These are phyloP conservation scores for Ictalurus punctatus DNA, from an alignment of 2,113 vertebrate species.

Conservation along the genomic window DNA sequence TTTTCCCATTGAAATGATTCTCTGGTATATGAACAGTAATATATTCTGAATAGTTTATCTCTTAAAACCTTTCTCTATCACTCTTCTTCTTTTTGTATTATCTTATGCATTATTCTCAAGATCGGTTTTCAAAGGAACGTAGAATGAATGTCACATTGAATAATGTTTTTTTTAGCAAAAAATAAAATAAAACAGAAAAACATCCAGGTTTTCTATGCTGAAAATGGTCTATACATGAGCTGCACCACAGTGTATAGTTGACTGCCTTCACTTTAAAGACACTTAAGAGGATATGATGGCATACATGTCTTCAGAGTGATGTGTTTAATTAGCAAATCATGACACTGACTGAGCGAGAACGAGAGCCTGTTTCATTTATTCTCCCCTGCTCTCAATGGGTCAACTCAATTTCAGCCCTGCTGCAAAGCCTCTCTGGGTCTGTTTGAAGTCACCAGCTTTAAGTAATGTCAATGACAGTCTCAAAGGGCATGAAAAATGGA, in stretches of 20 bases:
- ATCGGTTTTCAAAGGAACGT: not conserved
- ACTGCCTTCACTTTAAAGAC: conserved; percentile 53
- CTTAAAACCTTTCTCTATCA: not conserved
- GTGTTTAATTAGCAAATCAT: conserved; percentile 68
- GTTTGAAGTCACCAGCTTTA: conserved; percentile 62
- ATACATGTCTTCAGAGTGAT: conserved; percentile 65
- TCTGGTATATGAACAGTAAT: not conserved
- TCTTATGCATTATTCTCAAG: not conserved
- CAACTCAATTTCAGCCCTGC: conserved; percentile 65
- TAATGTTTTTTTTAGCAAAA: not conserved
- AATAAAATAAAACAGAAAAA: not conserved
- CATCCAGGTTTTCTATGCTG: not conserved
- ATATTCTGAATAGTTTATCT: not conserved
- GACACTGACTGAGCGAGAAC: conserved; percentile 46
- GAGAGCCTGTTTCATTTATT: conserved; percentile 56
- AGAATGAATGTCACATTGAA: not conserved
- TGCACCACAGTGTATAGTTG: not conserved
- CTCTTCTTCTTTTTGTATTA: not conserved
- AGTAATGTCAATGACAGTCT: conserved; percentile 61
- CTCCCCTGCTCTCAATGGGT: conserved; percentile 63
- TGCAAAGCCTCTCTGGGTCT: conserved; percentile 63
- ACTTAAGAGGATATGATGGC: conserved; percentile 41
- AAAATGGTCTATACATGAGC: not conserved
- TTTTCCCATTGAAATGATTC: not conserved
- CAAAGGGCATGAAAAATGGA: conserved; percentile 49